phyloP scores from a whole-genome alignment of 2,113 vertebrate species.

The Acrocephalus arundinaceus region DNA sequence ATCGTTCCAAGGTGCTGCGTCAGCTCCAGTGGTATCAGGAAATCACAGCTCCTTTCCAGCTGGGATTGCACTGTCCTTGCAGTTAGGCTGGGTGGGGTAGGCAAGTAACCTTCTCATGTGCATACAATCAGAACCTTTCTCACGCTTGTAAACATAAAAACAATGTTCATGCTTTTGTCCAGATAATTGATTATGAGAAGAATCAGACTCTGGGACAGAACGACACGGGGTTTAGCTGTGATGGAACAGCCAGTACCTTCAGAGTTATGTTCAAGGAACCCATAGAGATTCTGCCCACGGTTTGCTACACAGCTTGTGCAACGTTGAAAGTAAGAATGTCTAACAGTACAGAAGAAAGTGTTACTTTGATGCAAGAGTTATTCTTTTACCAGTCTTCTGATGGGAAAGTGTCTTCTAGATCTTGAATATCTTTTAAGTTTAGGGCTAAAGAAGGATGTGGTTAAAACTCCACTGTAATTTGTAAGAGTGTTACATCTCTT shows the following conservation, averaged over 20 bases:
- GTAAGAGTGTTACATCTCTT: not conserved
- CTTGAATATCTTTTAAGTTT: not conserved
- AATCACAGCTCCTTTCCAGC: not conserved
- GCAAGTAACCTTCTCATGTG: not conserved
- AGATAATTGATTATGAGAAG: constrained; percentile 94
- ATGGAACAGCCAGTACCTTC: constrained; percentile 90
- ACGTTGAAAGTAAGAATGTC: constrained; percentile 83
- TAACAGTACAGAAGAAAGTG: not conserved
- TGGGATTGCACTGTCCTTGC: not conserved
- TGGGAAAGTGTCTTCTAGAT: not conserved
- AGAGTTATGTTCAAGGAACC: constrained; percentile 96
- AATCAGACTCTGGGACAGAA: constrained; percentile 90
- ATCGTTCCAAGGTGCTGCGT: rapidly evolving
- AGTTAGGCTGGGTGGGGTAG: not conserved
- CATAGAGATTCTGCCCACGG: constrained; percentile 88
- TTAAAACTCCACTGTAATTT: not conserved
- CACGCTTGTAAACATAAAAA: not conserved
- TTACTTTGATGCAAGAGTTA: not conserved
- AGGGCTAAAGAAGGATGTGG: not conserved
- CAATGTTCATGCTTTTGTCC: not conserved
- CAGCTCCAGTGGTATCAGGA: not conserved
- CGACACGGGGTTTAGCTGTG: constrained; percentile 92
- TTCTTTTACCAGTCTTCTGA: not conserved
- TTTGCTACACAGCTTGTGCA: constrained; percentile 93
- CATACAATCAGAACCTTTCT: not conserved